phyloP scores from a whole-genome alignment of 2,888 invertebrate genomes.

The Campoletis raptor region DNA sequence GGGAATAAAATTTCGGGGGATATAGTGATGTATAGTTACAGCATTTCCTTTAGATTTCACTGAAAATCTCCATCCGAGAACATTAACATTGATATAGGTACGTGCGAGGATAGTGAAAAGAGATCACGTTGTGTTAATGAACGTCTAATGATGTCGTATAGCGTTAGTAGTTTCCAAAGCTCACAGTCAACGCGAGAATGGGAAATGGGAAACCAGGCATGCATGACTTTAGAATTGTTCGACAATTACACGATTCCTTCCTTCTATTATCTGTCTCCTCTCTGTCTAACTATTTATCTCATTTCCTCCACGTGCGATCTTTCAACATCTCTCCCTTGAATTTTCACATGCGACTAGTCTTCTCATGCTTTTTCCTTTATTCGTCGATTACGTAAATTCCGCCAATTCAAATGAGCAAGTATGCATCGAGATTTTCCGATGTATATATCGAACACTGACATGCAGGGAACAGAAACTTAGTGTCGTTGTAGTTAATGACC shows the following conservation, averaged over 20 bases:
- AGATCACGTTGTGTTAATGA: constrained; percentile 56
- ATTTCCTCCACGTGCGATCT: background rate
- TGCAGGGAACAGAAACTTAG: constrained; percentile 19
- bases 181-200: constrained; percentile 21
- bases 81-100: constrained; percentile 18
- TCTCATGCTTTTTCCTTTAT: constrained; percentile 46
- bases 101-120: constrained; percentile 12
- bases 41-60: background rate
- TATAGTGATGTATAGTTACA: background rate
- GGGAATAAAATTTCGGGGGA: constrained; percentile 5
- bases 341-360: background rate
- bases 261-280: background rate
- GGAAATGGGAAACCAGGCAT: constrained; percentile 24
- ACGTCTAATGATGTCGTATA: constrained; percentile 53
- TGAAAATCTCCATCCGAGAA: background rate
- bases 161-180: constrained; percentile 20
- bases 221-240: constrained; percentile 47
- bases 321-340: background rate
- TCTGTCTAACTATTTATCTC: background rate
- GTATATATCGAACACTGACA: background rate
- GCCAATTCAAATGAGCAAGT: constrained; percentile 18
- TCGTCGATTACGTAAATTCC: constrained; percentile 60
- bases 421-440: background rate
- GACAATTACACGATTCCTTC: constrained; percentile 50
- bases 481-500: constrained; percentile 51